phyloP scores from a whole-genome alignment of 2,113 vertebrate genomes.

The Triplophysa dalaica region DNA sequence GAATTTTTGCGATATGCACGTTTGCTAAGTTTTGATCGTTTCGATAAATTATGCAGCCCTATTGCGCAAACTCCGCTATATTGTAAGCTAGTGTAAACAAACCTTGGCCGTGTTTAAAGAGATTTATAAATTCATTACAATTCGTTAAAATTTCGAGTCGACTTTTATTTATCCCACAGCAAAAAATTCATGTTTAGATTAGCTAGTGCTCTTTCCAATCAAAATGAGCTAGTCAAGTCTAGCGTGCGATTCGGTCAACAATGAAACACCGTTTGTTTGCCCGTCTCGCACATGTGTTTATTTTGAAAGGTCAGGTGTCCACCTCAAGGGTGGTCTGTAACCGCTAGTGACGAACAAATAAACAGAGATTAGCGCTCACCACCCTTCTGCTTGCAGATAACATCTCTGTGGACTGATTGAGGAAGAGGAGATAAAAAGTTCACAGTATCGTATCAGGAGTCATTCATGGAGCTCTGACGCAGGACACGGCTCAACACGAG shows the following conservation, averaged over 20 bases:
- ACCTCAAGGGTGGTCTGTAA: slow-evolving; percentile 53
- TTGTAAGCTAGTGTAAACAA: not conserved
- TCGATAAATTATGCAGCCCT: too few relatives aligned
- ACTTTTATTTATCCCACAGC: too few relatives aligned
- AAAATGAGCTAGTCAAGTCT: not conserved
- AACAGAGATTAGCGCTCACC: slow-evolving; percentile 44
- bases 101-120: not conserved
- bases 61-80: too few relatives aligned
- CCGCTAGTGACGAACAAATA: slow-evolving; percentile 48
- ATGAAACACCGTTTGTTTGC: not conserved
- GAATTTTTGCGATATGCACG: too few relatives aligned
- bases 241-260: not conserved
- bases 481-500: not conserved
- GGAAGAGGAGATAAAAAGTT: slow-evolving; percentile 46
- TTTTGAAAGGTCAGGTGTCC: slow-evolving; percentile 15
- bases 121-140: too few relatives aligned
- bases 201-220: not conserved
- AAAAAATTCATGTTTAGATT: too few relatives aligned
- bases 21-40: too few relatives aligned
- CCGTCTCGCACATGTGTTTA: slow-evolving; percentile 14
- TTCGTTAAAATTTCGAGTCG: too few relatives aligned
- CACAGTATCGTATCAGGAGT: not conserved
- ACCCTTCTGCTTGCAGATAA: slow-evolving; percentile 40
- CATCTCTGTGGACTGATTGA: slow-evolving; percentile 46
- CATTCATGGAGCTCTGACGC: slow-evolving; percentile 22